Base-by-base conservation (phyloP, 2,888 invertebrate genomes). In the Chromoteleia sp. region DNA sequence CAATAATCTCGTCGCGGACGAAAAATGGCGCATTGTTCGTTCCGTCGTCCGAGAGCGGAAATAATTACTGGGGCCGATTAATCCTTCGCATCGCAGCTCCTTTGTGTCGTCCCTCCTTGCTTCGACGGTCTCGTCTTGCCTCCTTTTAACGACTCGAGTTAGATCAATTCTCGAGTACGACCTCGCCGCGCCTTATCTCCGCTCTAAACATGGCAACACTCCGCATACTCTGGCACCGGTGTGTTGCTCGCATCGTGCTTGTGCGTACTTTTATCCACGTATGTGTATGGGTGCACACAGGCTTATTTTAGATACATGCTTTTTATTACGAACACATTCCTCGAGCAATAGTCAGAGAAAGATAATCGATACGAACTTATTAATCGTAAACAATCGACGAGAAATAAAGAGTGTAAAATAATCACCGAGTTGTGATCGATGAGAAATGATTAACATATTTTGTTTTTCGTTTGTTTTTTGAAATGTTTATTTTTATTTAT, bases 151-250 rank as follows among this genome's bases (percentile, higher is more conserved):
- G 73, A 75, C 56, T 45, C 70, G 21, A 68, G 74, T 74, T 73
- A 75, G 81, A 75, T 81, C 75, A 75, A 63, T 67, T 67, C 79
- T 17, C 30, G 25, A 19, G 17, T 6, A 8, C 76, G 65, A 63
- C 41, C 58, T 56, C 65, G 65, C 58, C 81, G 65, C 81, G 76
- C 76, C 73, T 77, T 81, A 81, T 81, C 81, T 76, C 73, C 63
- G 17, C 65, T 71, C 75, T 75, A 81, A 81, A 81, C 75, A 76
- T 65, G 73, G 81, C 76, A 65, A 71, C 61, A 36, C 29, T 36
- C 0, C 58, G 73, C 73, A 58, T 48, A 63, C 56, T 70, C 45
- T 54, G 14, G 29, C 63, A 25, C 63, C 10, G 15, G 14, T 17
- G n/a, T 48, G 48, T 25, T n/a, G n/a, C n/a, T n/a, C n/a, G 14